A percentile compares a stretch with the other conserved stretches of the same genome.
phyloP scores from a whole-genome alignment of 2,888 invertebrate genomes.

The Mythimna lalbum region DNA sequence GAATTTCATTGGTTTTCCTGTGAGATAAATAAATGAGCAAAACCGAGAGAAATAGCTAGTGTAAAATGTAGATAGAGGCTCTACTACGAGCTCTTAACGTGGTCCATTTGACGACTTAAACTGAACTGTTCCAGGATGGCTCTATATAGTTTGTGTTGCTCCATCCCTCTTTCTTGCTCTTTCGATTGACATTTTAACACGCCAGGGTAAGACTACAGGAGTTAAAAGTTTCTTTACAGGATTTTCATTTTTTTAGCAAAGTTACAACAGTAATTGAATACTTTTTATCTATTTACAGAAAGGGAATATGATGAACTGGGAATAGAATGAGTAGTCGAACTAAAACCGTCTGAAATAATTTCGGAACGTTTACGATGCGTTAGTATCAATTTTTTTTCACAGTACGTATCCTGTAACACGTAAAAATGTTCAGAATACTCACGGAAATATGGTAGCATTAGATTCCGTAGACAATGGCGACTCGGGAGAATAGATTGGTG shows the following conservation, averaged over 20 bases:
- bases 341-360: neutral
- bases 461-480: conserved; percentile 94
- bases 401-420: neutral
- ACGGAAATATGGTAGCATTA: conserved; percentile 91
- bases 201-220: too few relatives aligned
- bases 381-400: neutral
- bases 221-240: neutral
- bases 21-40: too few relatives aligned
- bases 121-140: too few relatives aligned
- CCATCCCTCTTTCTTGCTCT: too few relatives aligned
- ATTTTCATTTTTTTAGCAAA: neutral
- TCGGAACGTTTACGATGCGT: neutral
- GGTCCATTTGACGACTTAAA: too few relatives aligned
- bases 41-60: too few relatives aligned
- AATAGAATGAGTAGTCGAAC: neutral
- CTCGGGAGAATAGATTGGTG: conserved; percentile 81
- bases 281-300: neutral
- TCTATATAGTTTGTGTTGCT: too few relatives aligned
- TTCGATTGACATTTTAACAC: too few relatives aligned
- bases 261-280: neutral
- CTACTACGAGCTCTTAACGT: too few relatives aligned
- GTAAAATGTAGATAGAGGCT: neutral
- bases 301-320: neutral
- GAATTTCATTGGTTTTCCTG: too few relatives aligned
- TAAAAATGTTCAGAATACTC: conserved; percentile 62